Evolutionary conservation across 1,140 invertebrate species (phyloP), one percentile per base, ranked within the genome.

Genomic region (Drosophila subobscura): DNA sequence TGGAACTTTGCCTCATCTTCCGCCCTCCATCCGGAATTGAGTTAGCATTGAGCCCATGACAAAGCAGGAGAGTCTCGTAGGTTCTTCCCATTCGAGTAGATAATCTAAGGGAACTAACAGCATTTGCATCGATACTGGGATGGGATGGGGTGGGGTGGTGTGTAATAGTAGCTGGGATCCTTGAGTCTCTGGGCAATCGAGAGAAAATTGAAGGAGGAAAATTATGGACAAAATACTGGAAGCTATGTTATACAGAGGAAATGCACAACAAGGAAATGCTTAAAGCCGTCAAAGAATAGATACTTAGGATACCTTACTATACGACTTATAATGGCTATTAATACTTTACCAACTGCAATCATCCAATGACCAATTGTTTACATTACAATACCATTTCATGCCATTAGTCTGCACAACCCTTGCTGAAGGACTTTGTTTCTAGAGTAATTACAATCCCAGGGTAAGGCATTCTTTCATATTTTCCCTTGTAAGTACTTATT

Each of bases 41-140:
- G 27, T 49, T 53, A 10, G 47, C 22, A 56, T 56, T 37, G 33
- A 37, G 33, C 33, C 1, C 33, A 37, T 37, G 33, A 37, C 33
- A 37, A 37, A 37, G 33, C 33, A 37, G 33, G 3, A 10, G 2
- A 20, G 50, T n/a, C 29, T 40, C 27, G 20, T 72, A 71, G 57
- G 41, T 72, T 61, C 49, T 40, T 54, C 44, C 37, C 33, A 42
- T 67, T 37, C 3, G 8, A 37, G 10, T 37, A 10, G 57, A 72
- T 61, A 72, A 63, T 50, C 70, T 50, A 72, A 72, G 33, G 33
- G 57, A 44, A 63, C 37, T 40, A 37, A 47, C 45, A 50, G 44
- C 70, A 72, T 72, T 72, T 72, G 67, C 68, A 72, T 72, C 49
- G 49, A 10, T 61, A 33, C 44, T 61, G 56, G 20, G 25, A 40